Evolutionary conservation across 2,888 invertebrate species (phyloP).

Genomic region (Sarcophaga rosellei): DNA sequence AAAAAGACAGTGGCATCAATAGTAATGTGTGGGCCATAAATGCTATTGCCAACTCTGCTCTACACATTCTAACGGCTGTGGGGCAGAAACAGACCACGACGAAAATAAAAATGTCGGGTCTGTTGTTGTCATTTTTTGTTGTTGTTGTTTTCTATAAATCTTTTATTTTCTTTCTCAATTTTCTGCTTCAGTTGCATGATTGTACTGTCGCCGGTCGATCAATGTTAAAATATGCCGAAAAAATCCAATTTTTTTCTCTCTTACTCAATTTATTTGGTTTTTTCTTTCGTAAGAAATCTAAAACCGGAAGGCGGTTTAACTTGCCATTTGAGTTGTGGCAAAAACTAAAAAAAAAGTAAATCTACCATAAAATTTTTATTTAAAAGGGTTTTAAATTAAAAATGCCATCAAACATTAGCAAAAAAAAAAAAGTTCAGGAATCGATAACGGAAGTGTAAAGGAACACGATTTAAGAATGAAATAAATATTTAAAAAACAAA

Average conservation of each 20-base stretch:
- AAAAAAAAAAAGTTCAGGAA: too few species aligned
- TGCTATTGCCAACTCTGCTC: background rate
- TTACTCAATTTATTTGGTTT: background rate
- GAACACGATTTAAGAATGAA: too few species aligned
- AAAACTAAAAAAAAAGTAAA: background rate
- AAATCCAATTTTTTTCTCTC: background rate
- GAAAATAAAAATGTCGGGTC: constrained; percentile 13
- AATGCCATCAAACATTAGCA: too few species aligned
- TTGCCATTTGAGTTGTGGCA: constrained; percentile 10
- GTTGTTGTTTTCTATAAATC: background rate
- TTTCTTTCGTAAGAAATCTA: background rate
- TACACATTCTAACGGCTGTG: background rate
- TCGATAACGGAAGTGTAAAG: too few species aligned
- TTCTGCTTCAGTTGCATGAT: constrained; percentile 62
- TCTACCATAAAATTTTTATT: too few species aligned
- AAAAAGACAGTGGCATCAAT: background rate
- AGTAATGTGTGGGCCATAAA: background rate
- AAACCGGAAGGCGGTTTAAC: constrained; percentile 44
- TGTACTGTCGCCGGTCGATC: constrained; percentile 52
- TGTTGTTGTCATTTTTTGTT: background rate
- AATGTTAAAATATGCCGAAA: constrained; percentile 43
- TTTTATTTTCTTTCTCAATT: constrained; percentile 31
- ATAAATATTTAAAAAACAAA: too few species aligned
- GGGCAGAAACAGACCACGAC: constrained; percentile 29
- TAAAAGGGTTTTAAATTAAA: too few species aligned